Evolutionary conservation across 1,140 invertebrate species (phyloP).

Genomic region (Drosophila novamexicana): DNA sequence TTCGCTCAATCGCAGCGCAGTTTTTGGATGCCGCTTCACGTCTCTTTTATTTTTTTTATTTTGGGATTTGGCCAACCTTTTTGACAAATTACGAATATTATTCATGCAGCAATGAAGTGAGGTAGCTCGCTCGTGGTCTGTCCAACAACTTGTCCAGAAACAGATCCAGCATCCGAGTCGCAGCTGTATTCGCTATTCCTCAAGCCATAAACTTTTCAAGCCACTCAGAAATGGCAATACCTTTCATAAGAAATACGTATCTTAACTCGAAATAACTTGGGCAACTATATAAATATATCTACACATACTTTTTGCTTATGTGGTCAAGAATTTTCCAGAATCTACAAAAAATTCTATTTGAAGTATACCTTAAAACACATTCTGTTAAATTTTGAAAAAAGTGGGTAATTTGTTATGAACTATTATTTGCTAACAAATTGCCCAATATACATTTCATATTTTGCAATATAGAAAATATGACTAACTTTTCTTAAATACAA

Average conservation of each 20-base stretch:
- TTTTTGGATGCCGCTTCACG: slow-evolving; percentile 63
- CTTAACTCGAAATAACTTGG: background rate
- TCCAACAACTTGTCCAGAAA: slow-evolving; percentile 33
- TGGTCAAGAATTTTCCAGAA: too few relatives aligned
- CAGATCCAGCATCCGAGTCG: slow-evolving; percentile 2
- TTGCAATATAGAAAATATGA: too few relatives aligned
- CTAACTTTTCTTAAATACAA: too few relatives aligned
- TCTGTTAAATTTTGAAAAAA: background rate
- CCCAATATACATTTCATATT: background rate
- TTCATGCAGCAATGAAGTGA: slow-evolving; percentile 82
- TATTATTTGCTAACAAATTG: background rate
- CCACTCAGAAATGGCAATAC: slow-evolving; percentile 3
- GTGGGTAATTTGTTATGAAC: background rate
- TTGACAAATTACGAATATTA: slow-evolving; percentile 84
- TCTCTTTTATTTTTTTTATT: slow-evolving; percentile 63
- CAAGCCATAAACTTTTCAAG: background rate
- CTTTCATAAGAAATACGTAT: slow-evolving; percentile 6
- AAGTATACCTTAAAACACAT: too few relatives aligned
- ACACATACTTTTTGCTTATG: background rate
- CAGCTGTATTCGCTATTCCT: slow-evolving; percentile 23
- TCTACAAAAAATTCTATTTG: too few relatives aligned
- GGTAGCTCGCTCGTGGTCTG: slow-evolving; percentile 55
- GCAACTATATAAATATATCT: background rate
- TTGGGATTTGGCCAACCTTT: slow-evolving; percentile 82
- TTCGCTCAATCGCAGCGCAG: slow-evolving; percentile 71